Evolutionary conservation across 2,797 vertebrate genomes (phyloP).

Genomic region (Aratinga solstitialis): DNA sequence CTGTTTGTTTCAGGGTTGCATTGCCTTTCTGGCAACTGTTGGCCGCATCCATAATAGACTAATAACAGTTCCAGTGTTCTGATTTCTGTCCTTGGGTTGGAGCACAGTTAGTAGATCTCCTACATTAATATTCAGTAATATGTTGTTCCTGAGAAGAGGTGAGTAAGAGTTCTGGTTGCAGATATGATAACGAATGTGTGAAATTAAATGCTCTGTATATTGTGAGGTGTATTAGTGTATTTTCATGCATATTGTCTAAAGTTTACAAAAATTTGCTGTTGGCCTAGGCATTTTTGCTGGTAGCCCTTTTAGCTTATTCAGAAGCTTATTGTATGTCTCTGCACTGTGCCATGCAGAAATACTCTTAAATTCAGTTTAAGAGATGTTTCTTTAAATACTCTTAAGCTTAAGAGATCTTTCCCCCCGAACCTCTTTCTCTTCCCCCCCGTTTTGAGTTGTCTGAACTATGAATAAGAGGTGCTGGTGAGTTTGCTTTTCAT

Average conservation of each 20-base stretch:
- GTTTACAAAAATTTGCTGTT: not conserved
- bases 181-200: not conserved
- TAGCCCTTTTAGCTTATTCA: not conserved
- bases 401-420: not conserved
- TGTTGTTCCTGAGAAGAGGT: not conserved
- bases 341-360: not conserved
- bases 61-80: not conserved
- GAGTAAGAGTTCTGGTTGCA: not conserved
- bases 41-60: not conserved
- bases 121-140: rapidly evolving
- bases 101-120: not conserved
- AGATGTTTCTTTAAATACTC: not conserved
- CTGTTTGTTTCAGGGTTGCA: not conserved
- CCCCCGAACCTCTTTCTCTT: not conserved
- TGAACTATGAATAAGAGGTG: not conserved
- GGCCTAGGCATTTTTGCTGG: not conserved
- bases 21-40: not conserved
- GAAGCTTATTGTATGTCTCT: not conserved
- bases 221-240: not conserved
- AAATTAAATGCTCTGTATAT: not conserved
- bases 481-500: not conserved
- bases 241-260: not conserved
- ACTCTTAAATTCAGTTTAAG: not conserved
- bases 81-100: not conserved
- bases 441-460: not conserved